phyloP scores from a whole-genome alignment of 1,140 invertebrate species.

The Nymphalis io region DNA sequence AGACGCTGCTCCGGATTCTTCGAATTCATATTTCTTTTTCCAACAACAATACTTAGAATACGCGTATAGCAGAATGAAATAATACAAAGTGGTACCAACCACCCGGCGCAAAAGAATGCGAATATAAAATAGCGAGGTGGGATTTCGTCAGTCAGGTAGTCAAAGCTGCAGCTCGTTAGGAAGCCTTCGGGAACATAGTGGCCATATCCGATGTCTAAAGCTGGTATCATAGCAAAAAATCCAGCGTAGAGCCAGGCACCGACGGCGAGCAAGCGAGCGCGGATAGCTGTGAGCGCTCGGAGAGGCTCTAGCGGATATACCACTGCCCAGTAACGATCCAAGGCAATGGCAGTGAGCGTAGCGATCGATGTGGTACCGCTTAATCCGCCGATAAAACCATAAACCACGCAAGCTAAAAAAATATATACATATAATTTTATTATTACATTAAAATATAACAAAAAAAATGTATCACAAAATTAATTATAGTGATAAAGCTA shows the following conservation, averaged over 20 bases:
- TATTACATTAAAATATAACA: too few species aligned
- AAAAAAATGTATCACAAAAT: too few species aligned
- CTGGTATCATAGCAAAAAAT: constrained; percentile 85
- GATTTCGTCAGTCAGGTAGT: constrained; percentile 85
- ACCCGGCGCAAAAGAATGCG: constrained; percentile 85
- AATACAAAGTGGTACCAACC: constrained; percentile 84
- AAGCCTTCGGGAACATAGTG: constrained; percentile 90
- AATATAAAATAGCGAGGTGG: constrained; percentile 84
- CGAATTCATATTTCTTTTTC: constrained; percentile 69
- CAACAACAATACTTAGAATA: constrained; percentile 84
- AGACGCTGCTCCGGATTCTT: constrained; percentile 67
- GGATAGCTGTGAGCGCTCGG: constrained; percentile 81
- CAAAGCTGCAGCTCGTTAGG: constrained; percentile 90
- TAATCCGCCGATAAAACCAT: constrained; percentile 87
- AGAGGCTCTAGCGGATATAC: constrained; percentile 85
- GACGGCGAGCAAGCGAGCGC: constrained; percentile 83
- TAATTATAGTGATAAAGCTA: too few species aligned
- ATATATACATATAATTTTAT: too few species aligned
- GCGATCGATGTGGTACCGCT: constrained; percentile 87
- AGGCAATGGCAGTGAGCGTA: constrained; percentile 85
- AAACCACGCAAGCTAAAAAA: constrained; percentile 84
- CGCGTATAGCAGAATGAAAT: constrained; percentile 87
- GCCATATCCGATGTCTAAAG: constrained; percentile 85
- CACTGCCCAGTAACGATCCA: constrained; percentile 88
- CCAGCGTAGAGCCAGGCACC: constrained; percentile 87